Conservation (phyloP, 1,140 invertebrate genomes). For the Drosophila arizonae region DNA sequence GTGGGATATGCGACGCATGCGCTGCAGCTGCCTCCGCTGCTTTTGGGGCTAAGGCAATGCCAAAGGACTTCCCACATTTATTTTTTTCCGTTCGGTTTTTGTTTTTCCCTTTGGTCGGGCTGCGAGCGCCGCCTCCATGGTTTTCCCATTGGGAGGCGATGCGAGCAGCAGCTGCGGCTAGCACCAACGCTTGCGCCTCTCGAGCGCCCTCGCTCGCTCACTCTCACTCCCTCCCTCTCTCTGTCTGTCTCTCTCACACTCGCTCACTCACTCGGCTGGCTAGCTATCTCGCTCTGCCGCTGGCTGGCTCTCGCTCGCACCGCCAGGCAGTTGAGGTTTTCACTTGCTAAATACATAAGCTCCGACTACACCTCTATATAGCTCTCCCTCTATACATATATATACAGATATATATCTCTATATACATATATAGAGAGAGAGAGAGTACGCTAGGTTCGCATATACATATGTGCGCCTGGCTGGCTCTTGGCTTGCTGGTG, state of each 20-base stretch:
- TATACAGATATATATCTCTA: not conserved
- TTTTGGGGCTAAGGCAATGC: conserved; percentile 3
- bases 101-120: not conserved
- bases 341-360: conserved; percentile 6
- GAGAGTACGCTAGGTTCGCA: not conserved
- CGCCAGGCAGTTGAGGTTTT: not conserved
- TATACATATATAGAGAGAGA: not conserved
- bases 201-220: conserved; percentile 44
- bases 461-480: conserved; percentile 6
- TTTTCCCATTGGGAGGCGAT: conserved; percentile 71
- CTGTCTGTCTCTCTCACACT: conserved; percentile 11
- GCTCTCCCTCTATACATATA: not conserved
- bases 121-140: conserved; percentile 59
- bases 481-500: not conserved
- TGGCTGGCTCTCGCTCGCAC: conserved; percentile 5
- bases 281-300: conserved; percentile 13
- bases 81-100: conserved; percentile 19
- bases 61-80: conserved; percentile 59
- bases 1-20: conserved; percentile 27
- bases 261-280: not conserved
- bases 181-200: conserved; percentile 77
- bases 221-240: conserved; percentile 9
- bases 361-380: conserved; percentile 1
- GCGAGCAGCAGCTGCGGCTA: conserved; percentile 26
- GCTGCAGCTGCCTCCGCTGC: not conserved